Evolutionary conservation across 2,888 invertebrate genomes (phyloP), one percentile per base, ranked within the genome.

Genomic region (Cordilura impudica): DNA sequence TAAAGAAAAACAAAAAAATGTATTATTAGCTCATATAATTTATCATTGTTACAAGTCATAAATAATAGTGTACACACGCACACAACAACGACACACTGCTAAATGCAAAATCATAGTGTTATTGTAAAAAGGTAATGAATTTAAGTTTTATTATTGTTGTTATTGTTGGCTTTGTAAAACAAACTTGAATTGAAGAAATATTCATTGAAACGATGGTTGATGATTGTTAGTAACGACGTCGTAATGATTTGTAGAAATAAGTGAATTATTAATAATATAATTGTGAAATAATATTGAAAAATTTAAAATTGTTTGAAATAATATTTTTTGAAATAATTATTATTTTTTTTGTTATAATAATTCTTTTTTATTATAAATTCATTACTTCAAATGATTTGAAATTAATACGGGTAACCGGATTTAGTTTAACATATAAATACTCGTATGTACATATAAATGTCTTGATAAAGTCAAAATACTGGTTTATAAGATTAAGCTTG

Each of bases 371-470:
- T 23, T 29, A 45, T 12, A 18, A 23, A 31, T 35, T 56, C 58
- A 14, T 8, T 47, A 19, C n/a, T 47, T 56, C 8, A 26, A 16
- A 31, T 35, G 39, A 56, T 39, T 35, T 35, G 29, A 21, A 51
- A 51, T 39, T 39, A 21, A 39, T 63, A 63, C 16, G 31, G 26
- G 7, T n/a, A 77, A 77, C 77, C 77, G 77, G 77, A 77, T 54
- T 77, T 72, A 72, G 60, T 23, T 54, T 7, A 54, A 54, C 16
- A 54, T 10, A n/a, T 39, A 39, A 35, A 2, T 16, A 56, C 7
- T 51, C 21, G 60, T 56, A 21, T 19, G 2, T 49, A 35, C 7
- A 35, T 58, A 16, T 19, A 29, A 12, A 53, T 14, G 21, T 31
- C 4, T 23, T 69, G 3, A 0, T 47, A 12, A 31, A 54, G 31